These are phyloP conservation scores for Cavia porcellus DNA, from an alignment of 2,113 vertebrate species.

Conservation along the genomic window DNA sequence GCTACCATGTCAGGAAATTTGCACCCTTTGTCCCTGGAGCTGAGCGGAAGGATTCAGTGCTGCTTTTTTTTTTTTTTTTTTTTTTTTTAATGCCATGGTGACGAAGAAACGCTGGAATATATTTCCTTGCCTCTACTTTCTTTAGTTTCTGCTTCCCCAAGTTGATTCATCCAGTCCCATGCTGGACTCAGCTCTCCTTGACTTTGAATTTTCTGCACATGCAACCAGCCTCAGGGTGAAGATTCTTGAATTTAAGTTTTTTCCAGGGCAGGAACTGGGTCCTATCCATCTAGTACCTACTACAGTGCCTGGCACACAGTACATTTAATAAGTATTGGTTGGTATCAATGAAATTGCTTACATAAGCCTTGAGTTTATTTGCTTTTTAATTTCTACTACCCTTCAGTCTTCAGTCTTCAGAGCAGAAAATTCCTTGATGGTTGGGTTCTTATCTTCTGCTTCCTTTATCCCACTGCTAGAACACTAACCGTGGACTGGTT, in stretches of 20 bases:
- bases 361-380: not conserved
- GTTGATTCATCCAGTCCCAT: not conserved
- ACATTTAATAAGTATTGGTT: not conserved
- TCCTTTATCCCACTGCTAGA: not conserved
- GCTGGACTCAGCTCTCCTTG: not conserved
- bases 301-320: not conserved
- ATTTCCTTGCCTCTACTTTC: not conserved
- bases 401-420: not conserved
- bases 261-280: not conserved
- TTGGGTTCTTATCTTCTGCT: not conserved
- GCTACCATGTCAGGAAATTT: not conserved
- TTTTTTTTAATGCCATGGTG: accelerated
- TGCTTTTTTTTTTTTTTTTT: not conserved
- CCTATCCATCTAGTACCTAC: not conserved
- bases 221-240: not conserved
- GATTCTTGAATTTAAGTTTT: conserved; percentile 11
- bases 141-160: not conserved
- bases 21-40: not conserved
- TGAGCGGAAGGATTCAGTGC: not conserved
- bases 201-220: conserved; percentile 18
- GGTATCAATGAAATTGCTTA: not conserved
- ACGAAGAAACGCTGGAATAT: too few relatives aligned
- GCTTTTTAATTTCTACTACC: not conserved
- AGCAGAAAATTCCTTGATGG: not conserved
- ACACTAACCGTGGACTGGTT: not conserved